phyloP scores from a whole-genome alignment of 2,113 vertebrate species.

The Laticauda colubrina region DNA sequence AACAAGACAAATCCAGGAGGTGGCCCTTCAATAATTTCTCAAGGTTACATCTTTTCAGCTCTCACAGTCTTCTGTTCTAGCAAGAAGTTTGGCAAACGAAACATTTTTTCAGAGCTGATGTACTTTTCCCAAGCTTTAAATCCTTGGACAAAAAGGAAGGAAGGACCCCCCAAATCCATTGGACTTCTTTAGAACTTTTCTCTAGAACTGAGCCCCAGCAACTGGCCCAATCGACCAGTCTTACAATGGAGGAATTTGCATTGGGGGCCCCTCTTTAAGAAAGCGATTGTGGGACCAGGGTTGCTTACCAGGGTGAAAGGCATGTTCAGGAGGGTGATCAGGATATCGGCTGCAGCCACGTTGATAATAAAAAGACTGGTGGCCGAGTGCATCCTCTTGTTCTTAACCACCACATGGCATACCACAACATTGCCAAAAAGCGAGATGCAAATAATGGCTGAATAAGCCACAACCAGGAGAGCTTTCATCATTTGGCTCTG shows the following conservation, averaged over 20 bases:
- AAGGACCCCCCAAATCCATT: not conserved
- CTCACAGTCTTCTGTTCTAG: not conserved
- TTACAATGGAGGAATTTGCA: not conserved
- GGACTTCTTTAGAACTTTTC: not conserved
- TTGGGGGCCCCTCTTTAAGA: not conserved
- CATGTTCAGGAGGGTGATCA: slow-evolving; percentile 77
- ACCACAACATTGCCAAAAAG: slow-evolving; percentile 76
- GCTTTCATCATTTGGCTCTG: slow-evolving; percentile 65
- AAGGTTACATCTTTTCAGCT: not conserved
- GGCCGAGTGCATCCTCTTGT: slow-evolving; percentile 72
- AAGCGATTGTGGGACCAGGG: not conserved
- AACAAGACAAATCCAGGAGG: not conserved
- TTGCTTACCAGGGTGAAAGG: slow-evolving; percentile 79
- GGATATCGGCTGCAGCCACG: slow-evolving; percentile 74
- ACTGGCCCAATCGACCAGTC: not conserved
- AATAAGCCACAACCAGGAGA: slow-evolving; percentile 72
- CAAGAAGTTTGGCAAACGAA: not conserved
- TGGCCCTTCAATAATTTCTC: not conserved
- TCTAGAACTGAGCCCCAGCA: not conserved
- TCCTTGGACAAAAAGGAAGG: not conserved
- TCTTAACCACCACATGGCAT: slow-evolving; percentile 78
- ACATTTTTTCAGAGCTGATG: not conserved
- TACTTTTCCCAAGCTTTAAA: not conserved
- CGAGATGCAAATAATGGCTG: slow-evolving; percentile 74
- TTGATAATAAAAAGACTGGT: slow-evolving; percentile 78